Conservation (phyloP, 2,888 invertebrate species). For the Rhopalosiphum nymphaeae region DNA sequence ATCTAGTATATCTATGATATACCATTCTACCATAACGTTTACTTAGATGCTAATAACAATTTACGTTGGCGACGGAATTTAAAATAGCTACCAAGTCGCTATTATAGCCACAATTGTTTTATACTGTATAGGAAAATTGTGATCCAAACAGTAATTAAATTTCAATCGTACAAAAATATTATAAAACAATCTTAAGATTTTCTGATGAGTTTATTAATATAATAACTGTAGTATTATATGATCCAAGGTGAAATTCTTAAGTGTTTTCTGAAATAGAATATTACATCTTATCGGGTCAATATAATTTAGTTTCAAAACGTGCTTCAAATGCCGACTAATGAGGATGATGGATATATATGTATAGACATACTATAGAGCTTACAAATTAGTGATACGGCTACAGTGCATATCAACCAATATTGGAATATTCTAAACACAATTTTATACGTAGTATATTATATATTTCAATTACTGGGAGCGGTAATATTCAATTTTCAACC, state of each 20-base stretch:
- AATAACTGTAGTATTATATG: background rate
- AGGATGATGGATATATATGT: background rate
- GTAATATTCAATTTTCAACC: slow-evolving; percentile 61
- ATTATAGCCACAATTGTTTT: too few relatives aligned
- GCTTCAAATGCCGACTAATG: background rate
- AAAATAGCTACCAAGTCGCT: too few relatives aligned
- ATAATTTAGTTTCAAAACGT: background rate
- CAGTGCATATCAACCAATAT: slow-evolving; percentile 10
- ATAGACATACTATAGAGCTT: background rate
- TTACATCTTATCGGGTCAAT: background rate
- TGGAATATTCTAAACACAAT: slow-evolving; percentile 40
- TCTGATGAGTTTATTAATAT: background rate
- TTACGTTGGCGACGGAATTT: too few relatives aligned
- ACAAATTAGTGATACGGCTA: background rate
- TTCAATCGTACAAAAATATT: background rate
- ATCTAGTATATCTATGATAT: too few relatives aligned
- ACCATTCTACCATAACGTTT: too few relatives aligned
- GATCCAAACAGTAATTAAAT: background rate
- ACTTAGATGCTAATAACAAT: too few relatives aligned
- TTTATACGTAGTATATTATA: slow-evolving; percentile 50
- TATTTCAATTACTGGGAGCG: slow-evolving; percentile 50
- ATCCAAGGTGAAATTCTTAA: background rate
- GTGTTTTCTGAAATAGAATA: background rate
- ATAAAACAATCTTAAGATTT: background rate
- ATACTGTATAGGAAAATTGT: too few relatives aligned